Evolutionary conservation across 2,888 invertebrate genomes (phyloP), one percentile per base, ranked within the genome.

Genomic region (Endomychus coccineus): DNA sequence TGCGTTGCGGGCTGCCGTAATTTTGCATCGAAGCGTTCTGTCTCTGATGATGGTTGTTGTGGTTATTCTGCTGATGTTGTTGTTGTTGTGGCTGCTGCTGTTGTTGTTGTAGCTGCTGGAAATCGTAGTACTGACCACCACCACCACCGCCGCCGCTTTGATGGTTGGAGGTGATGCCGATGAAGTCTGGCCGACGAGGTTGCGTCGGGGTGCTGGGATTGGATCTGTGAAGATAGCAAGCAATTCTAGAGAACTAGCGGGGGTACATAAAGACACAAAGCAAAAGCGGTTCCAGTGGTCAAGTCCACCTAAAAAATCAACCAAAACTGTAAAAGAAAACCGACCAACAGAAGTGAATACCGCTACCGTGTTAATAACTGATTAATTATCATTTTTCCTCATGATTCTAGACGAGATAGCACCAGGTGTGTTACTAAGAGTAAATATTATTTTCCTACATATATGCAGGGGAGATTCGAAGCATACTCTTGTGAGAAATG

Each of bases 171-270:
- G 62, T 61, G 46, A 86, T 83, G 54, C 84, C 80, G 64, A 88
- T 87, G 71, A 88, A 89, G 70, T 88, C 88, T 40, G 88, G 88
- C 51, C 88, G 77, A 59, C 87, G 77, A 54, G 86, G 83, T 74
- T 86, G 86, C 58, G 89, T 89, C 57, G 90, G 90, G 59, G 89
- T 89, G 64, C 88, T 87, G 56, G 89, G 90, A 71, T 89, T 89
- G 54, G 89, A 89, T 79, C 89, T 89, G 78, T 68, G 71, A 54
- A 61, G 49, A 46, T 52, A 53, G 54, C 44, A n/a, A n/a, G n/a
- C n/a, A n/a, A n/a, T n/a, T n/a, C n/a, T n/a, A n/a, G n/a, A n/a
- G n/a, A n/a, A n/a, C n/a, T n/a, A n/a, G n/a, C n/a, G n/a, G n/a
- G n/a, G n/a, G n/a, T n/a, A n/a, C n/a, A n/a, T n/a, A 43, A 25